A percentile compares a stretch with the other conserved stretches of the same genome.
Conservation (phyloP, 2,113 vertebrate species). For the Pterophyllum scalare region DNA sequence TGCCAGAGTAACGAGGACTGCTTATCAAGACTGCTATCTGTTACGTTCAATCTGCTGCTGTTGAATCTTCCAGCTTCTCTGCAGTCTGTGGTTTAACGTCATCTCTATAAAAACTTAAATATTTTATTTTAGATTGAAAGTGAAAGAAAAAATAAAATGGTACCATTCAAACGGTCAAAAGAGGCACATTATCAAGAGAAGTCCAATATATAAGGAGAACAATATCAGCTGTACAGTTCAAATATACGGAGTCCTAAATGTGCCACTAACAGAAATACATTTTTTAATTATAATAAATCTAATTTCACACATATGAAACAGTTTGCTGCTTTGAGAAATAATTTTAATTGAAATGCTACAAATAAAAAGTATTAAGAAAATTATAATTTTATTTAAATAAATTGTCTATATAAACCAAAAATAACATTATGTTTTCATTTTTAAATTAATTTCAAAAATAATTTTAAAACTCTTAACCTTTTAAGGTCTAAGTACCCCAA, state of each 20-base stretch:
- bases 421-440: too few relatives aligned
- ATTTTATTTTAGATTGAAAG: neutral
- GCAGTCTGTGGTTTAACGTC: neutral
- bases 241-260: neutral
- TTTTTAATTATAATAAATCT: neutral
- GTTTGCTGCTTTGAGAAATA: neutral
- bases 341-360: neutral
- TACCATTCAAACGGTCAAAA: neutral
- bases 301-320: neutral
- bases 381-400: neutral
- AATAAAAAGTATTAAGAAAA: neutral
- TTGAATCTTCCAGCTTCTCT: neutral
- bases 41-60: neutral
- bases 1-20: neutral
- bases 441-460: neutral
- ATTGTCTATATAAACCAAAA: neutral
- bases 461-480: neutral
- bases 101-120: neutral
- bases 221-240: neutral
- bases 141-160: neutral
- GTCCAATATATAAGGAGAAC: neutral
- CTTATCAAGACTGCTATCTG: neutral
- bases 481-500: neutral
- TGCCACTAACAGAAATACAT: neutral
- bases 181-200: constrained; percentile 19